These are phyloP conservation scores for Callimorpha dominula DNA, from an alignment of 2,888 invertebrate species.

Conservation along the genomic window DNA sequence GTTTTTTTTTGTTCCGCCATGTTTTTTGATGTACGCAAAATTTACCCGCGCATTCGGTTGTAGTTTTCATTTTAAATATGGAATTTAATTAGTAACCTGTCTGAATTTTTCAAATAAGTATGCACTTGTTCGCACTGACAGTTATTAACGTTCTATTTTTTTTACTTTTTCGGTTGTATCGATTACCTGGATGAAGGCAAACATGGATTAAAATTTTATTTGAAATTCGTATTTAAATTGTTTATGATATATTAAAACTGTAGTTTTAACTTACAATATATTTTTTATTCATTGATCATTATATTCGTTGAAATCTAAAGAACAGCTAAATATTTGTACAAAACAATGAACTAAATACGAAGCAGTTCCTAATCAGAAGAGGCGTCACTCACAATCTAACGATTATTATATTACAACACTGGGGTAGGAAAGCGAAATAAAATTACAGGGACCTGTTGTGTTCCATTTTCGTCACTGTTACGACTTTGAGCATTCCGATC, in stretches of 20 bases:
- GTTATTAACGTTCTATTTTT: neutral
- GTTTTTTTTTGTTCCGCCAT: constrained; percentile 43
- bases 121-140: neutral
- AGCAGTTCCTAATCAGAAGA: constrained; percentile 42
- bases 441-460: constrained; percentile 69
- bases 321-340: neutral
- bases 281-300: no score
- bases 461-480: constrained; percentile 70
- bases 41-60: constrained; percentile 22
- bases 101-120: constrained; percentile 13
- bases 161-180: neutral
- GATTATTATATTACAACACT: constrained; percentile 71
- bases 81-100: constrained; percentile 19
- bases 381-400: constrained; percentile 64
- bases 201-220: neutral
- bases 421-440: constrained; percentile 65
- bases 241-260: no score
- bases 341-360: constrained; percentile 24
- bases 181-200: neutral
- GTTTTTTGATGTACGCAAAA: constrained; percentile 32
- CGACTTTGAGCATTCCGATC: constrained; percentile 60
- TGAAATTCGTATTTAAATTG: no score
- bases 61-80: constrained; percentile 27
- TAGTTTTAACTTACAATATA: no score
- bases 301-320: neutral